Percentiles rank a stretch among this genome's conserved stretches.
These are phyloP conservation scores for Siderastrea radians DNA, from an alignment of 92 coral and sea anemone species.

Conservation along the genomic window DNA sequence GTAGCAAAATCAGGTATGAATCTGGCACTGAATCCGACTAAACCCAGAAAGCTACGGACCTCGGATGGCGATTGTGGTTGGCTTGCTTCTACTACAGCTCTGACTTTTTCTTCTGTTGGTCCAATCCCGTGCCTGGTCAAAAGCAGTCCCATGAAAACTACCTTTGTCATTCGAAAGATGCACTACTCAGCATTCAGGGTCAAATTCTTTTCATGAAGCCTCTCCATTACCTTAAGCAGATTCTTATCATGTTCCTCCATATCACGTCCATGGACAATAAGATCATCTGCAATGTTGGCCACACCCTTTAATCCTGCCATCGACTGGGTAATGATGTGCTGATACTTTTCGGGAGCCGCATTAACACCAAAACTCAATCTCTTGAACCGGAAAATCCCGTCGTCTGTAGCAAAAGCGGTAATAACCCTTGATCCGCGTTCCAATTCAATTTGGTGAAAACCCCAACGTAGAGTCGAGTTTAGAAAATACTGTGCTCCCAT, in stretches of 20 bases:
- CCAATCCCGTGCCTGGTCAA: constrained; percentile 49
- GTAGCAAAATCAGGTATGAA: constrained; percentile 53
- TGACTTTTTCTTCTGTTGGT: constrained; percentile 38
- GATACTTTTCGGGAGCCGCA: constrained; percentile 67
- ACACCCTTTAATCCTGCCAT: constrained; percentile 40
- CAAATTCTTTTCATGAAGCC: constrained; percentile 38
- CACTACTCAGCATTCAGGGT: constrained; percentile 34
- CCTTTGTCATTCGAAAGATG: too few species aligned
- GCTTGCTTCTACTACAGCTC: constrained; percentile 46
- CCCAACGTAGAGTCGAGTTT: constrained; percentile 41
- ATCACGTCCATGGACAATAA: constrained; percentile 32
- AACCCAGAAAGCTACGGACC: constrained; percentile 35
- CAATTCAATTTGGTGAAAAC: constrained; percentile 51
- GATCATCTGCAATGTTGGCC: constrained; percentile 49
- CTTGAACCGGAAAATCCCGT: constrained; percentile 52
- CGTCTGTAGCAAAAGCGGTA: constrained; percentile 58
- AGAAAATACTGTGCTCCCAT: constrained; percentile 56
- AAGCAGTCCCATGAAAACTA: constrained; percentile 47
- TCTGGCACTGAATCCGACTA: neutral
- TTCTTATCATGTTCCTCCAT: too few species aligned
- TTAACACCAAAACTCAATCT: constrained; percentile 52
- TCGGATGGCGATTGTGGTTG: constrained; percentile 46
- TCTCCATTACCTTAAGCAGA: too few species aligned
- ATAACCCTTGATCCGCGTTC: constrained; percentile 32
- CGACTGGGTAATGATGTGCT: constrained; percentile 48